phyloP scores from a whole-genome alignment of 2,797 vertebrate genomes.

The Muscicapa comitata region DNA sequence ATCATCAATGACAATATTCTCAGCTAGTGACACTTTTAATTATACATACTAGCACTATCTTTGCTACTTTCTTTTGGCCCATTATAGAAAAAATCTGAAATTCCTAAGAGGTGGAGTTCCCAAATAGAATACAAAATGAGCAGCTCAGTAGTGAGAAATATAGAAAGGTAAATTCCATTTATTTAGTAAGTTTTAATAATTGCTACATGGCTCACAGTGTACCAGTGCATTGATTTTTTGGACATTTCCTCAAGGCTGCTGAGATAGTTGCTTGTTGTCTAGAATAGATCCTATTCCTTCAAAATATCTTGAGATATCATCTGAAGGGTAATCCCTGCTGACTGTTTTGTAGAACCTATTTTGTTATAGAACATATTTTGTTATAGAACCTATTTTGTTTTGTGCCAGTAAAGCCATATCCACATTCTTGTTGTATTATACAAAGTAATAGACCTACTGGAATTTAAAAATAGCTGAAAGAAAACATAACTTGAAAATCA shows the following conservation, averaged over 20 bases:
- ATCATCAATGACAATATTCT: neutral
- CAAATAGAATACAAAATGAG: neutral
- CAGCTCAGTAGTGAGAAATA: neutral
- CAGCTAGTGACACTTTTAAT: neutral
- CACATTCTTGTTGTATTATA: slow-evolving; percentile 45
- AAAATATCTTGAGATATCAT: slow-evolving; percentile 43
- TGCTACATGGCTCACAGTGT: neutral
- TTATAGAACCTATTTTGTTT: neutral
- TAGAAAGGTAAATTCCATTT: neutral
- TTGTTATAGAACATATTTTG: neutral
- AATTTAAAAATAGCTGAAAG: slow-evolving; percentile 53
- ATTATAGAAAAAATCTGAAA: neutral
- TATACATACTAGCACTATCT: neutral
- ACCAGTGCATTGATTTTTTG: neutral
- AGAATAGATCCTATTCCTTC: neutral
- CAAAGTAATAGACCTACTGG: slow-evolving; percentile 33
- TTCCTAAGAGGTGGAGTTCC: neutral
- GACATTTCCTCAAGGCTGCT: neutral
- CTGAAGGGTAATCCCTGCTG: neutral
- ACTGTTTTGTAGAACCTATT: slow-evolving; percentile 23
- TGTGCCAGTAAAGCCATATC: slow-evolving; percentile 25
- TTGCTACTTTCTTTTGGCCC: neutral
- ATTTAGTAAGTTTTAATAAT: neutral
- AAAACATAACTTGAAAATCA: slow-evolving; percentile 59
- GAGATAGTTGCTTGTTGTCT: slow-evolving; percentile 8